Conservation (phyloP, 2,797 vertebrate species). For the Arrhamphus sclerolepis region DNA sequence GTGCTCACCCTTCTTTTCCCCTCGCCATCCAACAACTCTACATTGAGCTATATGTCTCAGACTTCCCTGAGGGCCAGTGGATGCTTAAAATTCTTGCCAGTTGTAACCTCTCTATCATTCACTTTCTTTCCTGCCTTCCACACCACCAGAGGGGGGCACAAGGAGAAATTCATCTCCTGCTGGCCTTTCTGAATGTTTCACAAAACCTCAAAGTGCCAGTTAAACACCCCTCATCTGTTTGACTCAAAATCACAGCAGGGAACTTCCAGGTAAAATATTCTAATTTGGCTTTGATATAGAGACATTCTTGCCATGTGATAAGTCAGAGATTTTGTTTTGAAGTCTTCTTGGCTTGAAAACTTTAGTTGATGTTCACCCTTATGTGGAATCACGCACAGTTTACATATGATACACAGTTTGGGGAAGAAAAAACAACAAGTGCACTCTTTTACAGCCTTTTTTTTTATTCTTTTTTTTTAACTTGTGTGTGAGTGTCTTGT, state of each 20-base stretch:
- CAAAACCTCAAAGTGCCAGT: slow-evolving; percentile 61
- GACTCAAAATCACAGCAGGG: slow-evolving; percentile 61
- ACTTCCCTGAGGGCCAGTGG: slow-evolving; percentile 57
- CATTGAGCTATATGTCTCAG: slow-evolving; percentile 70
- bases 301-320: slow-evolving; percentile 26
- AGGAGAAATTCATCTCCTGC: slow-evolving; percentile 69
- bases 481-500: neutral
- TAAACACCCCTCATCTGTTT: slow-evolving; percentile 54
- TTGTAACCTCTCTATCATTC: slow-evolving; percentile 79
- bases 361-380: neutral
- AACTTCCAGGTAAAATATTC: slow-evolving; percentile 52
- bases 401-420: neutral
- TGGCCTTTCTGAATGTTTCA: slow-evolving; percentile 75
- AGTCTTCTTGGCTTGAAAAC: slow-evolving; percentile 17
- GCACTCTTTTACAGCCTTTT: neutral
- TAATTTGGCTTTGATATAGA: slow-evolving; percentile 63
- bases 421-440: neutral
- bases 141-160: slow-evolving; percentile 64
- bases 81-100: slow-evolving; percentile 79
- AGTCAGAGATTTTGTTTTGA: slow-evolving; percentile 47
- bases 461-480: neutral
- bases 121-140: slow-evolving; percentile 58
- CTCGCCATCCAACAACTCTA: slow-evolving; percentile 55
- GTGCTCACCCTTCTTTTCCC: slow-evolving; percentile 43
- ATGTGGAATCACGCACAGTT: neutral